Percentiles rank a stretch among this genome's conserved stretches.
These are phyloP conservation scores for Semaprochilodus insignis DNA, from an alignment of 2,797 vertebrate species.

Conservation along the genomic window DNA sequence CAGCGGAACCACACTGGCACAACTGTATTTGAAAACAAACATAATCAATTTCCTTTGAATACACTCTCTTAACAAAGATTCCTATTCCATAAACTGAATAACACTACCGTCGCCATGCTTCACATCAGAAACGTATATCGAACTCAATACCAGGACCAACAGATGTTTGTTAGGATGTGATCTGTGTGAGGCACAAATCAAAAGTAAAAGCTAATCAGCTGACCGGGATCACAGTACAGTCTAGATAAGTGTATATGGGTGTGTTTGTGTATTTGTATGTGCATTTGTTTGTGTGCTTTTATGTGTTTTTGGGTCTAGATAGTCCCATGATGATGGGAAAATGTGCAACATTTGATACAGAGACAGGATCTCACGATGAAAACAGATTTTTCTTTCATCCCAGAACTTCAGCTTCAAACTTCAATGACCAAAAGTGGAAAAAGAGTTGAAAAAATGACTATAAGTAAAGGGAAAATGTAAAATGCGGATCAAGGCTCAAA, in stretches of 20 bases:
- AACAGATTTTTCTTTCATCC: too few relatives aligned
- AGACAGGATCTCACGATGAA: too few relatives aligned
- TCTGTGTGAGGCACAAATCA: neutral
- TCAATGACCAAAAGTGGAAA: too few relatives aligned
- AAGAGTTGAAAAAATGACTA: too few relatives aligned
- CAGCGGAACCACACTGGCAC: neutral
- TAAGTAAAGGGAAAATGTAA: too few relatives aligned
- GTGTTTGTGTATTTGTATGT: neutral
- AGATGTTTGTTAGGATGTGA: conserved; percentile 3
- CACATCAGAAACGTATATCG: neutral
- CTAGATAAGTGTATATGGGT: neutral
- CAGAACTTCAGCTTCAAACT: too few relatives aligned
- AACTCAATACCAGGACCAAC: neutral
- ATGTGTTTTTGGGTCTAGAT: neutral
- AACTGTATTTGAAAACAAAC: neutral
- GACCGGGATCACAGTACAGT: neutral
- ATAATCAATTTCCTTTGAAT: neutral
- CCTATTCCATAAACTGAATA: neutral
- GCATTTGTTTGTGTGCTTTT: neutral
- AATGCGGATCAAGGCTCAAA: too few relatives aligned
- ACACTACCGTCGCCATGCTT: neutral
- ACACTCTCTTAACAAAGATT: neutral
- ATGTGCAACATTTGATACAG: too few relatives aligned
- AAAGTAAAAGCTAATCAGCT: neutral
- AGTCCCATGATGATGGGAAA: too few relatives aligned